Evolutionary conservation across 1,140 invertebrate genomes (phyloP), one percentile per base, ranked within the genome.

Genomic region (Teleopsis dalmanni): DNA sequence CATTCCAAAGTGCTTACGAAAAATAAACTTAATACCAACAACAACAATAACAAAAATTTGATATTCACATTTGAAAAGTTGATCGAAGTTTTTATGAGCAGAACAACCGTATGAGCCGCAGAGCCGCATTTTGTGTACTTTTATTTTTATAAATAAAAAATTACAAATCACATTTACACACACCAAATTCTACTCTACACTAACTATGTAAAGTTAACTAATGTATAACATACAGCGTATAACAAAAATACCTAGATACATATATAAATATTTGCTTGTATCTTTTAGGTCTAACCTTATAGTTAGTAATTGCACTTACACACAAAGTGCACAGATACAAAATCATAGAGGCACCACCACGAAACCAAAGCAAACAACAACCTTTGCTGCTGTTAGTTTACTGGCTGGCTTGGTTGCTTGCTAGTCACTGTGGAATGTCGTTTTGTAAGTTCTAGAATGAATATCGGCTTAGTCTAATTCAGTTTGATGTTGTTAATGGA

Each of bases 391-490:
- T n/a, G n/a, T n/a, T n/a, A n/a, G n/a, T n/a, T n/a, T n/a, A n/a
- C n/a, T n/a, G n/a, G n/a, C n/a, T n/a, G n/a, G n/a, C n/a, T n/a
- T 37, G 25, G 26, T 22, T 19, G 40, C n/a, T n/a, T 27, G 11
- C 11, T 10, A 23, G 16, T 47, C 9, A 25, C 19, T 49, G 27
- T 60, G 63, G 63, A 66, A 66, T 66, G 63, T 51, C 53, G 63
- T 65, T 65, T 65, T 65, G 63, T 65, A 65, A 65, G 60, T 65
- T 65, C 62, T 42, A 42, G 29, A 52, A 52, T 37, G 45, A 52
- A 42, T 37, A 45, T 49, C 41, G n/a, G n/a, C n/a, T n/a, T n/a
- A n/a, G n/a, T n/a, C n/a, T n/a, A n/a, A n/a, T n/a, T n/a, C n/a
- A n/a, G n/a, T n/a, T n/a, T n/a, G n/a, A n/a, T n/a, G n/a, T n/a